phyloP scores from a whole-genome alignment of 2,888 invertebrate genomes.

The Drosophila histrio region DNA sequence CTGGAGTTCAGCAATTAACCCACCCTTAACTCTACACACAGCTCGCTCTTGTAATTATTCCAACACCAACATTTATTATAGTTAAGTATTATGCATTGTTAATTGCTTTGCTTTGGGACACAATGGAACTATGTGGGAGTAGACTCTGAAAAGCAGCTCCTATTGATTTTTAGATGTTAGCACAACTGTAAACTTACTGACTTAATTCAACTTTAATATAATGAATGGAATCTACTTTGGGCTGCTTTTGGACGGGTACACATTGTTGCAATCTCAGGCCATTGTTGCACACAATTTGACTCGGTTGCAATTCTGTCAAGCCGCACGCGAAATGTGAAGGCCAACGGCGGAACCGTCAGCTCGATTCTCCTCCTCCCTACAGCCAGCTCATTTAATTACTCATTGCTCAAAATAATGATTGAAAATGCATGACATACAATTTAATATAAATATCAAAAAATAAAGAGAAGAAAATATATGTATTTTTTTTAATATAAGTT shows the following conservation, averaged over 20 bases:
- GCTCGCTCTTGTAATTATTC: slow-evolving; percentile 5
- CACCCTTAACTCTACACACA: background rate
- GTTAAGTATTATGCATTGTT: background rate
- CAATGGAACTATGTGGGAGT: slow-evolving; percentile 9
- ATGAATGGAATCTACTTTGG: slow-evolving; percentile 22
- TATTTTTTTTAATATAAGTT: background rate
- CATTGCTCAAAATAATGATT: slow-evolving; percentile 18
- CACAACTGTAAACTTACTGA: slow-evolving; percentile 6
- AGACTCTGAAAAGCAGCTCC: background rate
- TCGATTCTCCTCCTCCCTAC: slow-evolving; percentile 3
- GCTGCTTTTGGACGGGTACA: slow-evolving; percentile 16
- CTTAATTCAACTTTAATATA: slow-evolving; percentile 20
- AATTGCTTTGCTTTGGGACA: background rate
- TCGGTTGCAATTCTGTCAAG: slow-evolving; percentile 55
- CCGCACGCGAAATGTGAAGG: slow-evolving; percentile 59
- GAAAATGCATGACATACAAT: slow-evolving; percentile 3
- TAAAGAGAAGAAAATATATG: background rate
- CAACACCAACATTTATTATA: slow-evolving; percentile 2
- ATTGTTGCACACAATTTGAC: slow-evolving; percentile 57
- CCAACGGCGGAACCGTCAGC: slow-evolving; percentile 32
- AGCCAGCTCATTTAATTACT: slow-evolving; percentile 21
- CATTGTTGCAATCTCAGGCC: slow-evolving; percentile 39
- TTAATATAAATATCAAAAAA: slow-evolving; percentile 18
- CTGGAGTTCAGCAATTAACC: slow-evolving; percentile 4
- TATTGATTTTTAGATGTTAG: slow-evolving; percentile 11